Evolutionary conservation across 2,888 invertebrate species (phyloP).

Genomic region (Diarsia mendica): DNA sequence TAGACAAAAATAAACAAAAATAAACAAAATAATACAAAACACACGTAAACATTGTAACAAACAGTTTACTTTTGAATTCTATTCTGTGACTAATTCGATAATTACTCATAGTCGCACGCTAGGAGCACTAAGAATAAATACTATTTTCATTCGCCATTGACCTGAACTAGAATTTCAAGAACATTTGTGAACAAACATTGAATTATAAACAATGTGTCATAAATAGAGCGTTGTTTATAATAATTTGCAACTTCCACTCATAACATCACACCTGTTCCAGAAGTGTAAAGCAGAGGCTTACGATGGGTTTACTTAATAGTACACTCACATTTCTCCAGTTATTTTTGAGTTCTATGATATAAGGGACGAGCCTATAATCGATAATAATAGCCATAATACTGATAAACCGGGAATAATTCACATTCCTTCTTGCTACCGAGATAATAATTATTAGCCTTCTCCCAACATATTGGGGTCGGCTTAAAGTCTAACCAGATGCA

Average conservation of each 20-base stretch:
- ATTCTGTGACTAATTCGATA: slow-evolving; percentile 17
- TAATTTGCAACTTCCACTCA: not conserved
- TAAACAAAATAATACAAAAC: not conserved
- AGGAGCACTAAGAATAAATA: slow-evolving; percentile 14
- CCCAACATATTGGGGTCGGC: not conserved
- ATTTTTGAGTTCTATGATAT: no score
- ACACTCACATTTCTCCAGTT: no score
- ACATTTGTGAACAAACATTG: slow-evolving; percentile 9
- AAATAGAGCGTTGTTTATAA: not conserved
- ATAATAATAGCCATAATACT: no score
- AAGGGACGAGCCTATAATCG: no score
- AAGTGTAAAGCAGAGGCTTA: no score
- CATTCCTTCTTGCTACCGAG: no score
- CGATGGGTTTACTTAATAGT: no score
- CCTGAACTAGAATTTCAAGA: slow-evolving; percentile 30
- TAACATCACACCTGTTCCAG: not conserved
- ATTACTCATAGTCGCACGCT: slow-evolving; percentile 26
- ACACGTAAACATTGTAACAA: not conserved
- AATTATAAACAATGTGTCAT: slow-evolving; percentile 25
- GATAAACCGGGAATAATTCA: no score
- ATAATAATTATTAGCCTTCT: not conserved
- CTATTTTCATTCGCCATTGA: slow-evolving; percentile 48
- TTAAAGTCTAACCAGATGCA: not conserved
- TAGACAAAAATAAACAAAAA: not conserved
- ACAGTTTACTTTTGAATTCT: not conserved